Conservation (phyloP, 2,113 vertebrate species). For the Oryzias melastigma region DNA sequence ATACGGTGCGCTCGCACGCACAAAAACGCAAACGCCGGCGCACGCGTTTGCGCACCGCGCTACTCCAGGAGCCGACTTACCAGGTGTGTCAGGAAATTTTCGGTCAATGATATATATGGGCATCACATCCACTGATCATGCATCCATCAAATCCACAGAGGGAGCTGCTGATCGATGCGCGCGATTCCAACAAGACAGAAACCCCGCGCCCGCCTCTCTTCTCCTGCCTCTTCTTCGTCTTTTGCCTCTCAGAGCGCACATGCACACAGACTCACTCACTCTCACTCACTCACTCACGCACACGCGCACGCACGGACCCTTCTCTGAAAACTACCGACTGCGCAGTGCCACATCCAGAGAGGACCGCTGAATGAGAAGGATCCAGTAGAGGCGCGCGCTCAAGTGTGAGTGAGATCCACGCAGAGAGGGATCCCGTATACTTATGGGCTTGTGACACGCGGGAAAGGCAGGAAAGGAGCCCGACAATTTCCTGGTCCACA, state of each 20-base stretch:
- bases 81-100: constrained; percentile 78
- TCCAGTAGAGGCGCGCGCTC: constrained; percentile 46
- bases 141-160: constrained; percentile 64
- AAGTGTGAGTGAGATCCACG: constrained; percentile 47
- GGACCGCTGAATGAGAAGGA: constrained; percentile 43
- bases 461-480: constrained; percentile 24
- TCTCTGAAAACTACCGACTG: constrained; percentile 32
- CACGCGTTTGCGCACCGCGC: constrained; percentile 30
- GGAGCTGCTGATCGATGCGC: constrained; percentile 45
- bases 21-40: constrained; percentile 4
- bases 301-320: constrained; percentile 20
- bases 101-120: constrained; percentile 76
- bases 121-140: constrained; percentile 75
- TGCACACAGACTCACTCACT: constrained; percentile 23
- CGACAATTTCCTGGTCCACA: constrained; percentile 5
- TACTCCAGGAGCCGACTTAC: constrained; percentile 68
- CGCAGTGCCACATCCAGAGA: constrained; percentile 46
- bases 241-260: constrained; percentile 42
- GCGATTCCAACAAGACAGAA: constrained; percentile 37
- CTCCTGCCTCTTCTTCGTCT: constrained; percentile 36
- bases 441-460: constrained; percentile 35
- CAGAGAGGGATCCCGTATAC: constrained; percentile 13
- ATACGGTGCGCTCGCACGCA: not conserved
- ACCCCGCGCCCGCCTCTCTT: constrained; percentile 48
- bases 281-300: constrained; percentile 11